These are phyloP conservation scores for Celastrina argiolus DNA, from an alignment of 2,888 invertebrate genomes.

Conservation along the genomic window DNA sequence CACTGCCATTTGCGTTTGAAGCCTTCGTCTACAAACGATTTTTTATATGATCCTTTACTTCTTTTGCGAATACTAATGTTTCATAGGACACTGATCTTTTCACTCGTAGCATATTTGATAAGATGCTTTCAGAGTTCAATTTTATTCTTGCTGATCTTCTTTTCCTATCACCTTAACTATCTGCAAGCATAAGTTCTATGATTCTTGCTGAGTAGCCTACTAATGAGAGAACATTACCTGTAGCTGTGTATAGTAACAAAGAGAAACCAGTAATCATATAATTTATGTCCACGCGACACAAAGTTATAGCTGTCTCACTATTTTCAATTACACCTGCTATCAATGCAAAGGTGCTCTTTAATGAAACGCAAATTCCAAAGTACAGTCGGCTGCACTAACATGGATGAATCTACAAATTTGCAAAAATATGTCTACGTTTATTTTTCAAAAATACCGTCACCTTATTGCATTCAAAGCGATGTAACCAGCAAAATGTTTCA, in stretches of 20 bases:
- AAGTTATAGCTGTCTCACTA: constrained; percentile 46
- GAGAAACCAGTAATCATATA: constrained; percentile 64
- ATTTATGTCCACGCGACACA: constrained; percentile 54
- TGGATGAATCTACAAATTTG: too few relatives aligned
- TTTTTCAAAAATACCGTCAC: too few relatives aligned
- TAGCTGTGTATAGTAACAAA: constrained; percentile 54
- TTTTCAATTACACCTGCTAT: constrained; percentile 43
- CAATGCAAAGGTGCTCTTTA: constrained; percentile 47
- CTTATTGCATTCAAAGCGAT: too few relatives aligned
- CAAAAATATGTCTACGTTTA: too few relatives aligned
- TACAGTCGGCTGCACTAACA: too few relatives aligned
- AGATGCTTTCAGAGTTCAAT: constrained; percentile 40
- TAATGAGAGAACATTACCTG: constrained; percentile 51
- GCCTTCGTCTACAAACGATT: constrained; percentile 38
- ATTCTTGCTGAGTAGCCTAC: constrained; percentile 50
- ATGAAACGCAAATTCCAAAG: too few relatives aligned
- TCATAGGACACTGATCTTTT: constrained; percentile 62
- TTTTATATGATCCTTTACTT: constrained; percentile 53
- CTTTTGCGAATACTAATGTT: constrained; percentile 53
- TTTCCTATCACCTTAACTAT: background rate
- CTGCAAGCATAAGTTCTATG: constrained; percentile 28
- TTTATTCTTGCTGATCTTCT: background rate
- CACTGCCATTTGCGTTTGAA: background rate
- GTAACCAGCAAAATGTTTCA: too few relatives aligned
- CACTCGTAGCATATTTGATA: constrained; percentile 50